phyloP scores from a whole-genome alignment of 2,113 vertebrate genomes.

The Cnemophilus loriae region DNA sequence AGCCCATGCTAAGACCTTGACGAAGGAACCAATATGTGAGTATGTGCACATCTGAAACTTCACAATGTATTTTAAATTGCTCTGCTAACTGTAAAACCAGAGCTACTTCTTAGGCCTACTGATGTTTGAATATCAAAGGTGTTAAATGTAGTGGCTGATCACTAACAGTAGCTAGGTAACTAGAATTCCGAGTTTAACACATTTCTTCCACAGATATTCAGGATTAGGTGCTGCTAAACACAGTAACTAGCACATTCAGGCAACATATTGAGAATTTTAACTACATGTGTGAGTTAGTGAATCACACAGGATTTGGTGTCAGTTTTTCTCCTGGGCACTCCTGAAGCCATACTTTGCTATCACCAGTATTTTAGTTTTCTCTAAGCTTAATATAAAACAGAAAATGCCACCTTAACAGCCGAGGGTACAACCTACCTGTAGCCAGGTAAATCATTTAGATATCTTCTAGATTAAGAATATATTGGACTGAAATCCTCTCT shows the following conservation, averaged over 20 bases:
- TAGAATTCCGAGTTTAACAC: not conserved
- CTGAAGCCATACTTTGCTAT: not conserved
- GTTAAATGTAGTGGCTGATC: not conserved
- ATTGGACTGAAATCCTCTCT: not conserved
- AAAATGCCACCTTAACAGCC: not conserved
- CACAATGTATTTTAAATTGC: not conserved
- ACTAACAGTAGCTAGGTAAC: not conserved
- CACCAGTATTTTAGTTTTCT: not conserved
- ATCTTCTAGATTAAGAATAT: not conserved
- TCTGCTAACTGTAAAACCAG: not conserved
- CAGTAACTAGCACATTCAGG: not conserved
- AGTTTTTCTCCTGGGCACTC: not conserved
- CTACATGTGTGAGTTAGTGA: not conserved
- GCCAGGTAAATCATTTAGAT: not conserved
- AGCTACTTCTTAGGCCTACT: not conserved
- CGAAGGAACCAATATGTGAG: not conserved
- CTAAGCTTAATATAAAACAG: not conserved
- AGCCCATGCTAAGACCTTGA: constrained; percentile 92
- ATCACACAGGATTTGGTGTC: not conserved
- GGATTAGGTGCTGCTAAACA: not conserved
- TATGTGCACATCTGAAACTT: not conserved
- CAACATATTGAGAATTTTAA: not conserved
- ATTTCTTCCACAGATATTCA: not conserved
- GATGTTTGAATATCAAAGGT: not conserved
- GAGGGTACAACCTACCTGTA: not conserved